phyloP scores from a whole-genome alignment of 2,113 vertebrate species.

The Gasterosteus nipponicus region DNA sequence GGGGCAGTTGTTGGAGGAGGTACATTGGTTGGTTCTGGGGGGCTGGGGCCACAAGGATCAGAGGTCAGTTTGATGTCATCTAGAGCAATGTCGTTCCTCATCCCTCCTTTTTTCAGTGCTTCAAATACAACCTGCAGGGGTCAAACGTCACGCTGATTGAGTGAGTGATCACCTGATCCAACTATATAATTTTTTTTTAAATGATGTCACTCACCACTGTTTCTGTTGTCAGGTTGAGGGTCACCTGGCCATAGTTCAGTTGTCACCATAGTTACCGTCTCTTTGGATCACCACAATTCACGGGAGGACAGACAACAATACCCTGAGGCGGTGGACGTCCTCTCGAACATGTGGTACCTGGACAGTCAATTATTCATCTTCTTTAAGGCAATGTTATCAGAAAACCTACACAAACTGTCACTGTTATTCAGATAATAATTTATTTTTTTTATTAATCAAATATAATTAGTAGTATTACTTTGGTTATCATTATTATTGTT shows the following conservation, averaged over 20 bases:
- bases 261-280: slow-evolving; percentile 90
- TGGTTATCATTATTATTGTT: too few relatives aligned
- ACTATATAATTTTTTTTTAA: not conserved
- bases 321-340: slow-evolving; percentile 80
- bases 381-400: too few relatives aligned
- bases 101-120: slow-evolving; percentile 77
- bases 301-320: slow-evolving; percentile 57
- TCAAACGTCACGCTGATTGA: not conserved
- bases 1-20: slow-evolving; percentile 71
- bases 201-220: slow-evolving; percentile 80
- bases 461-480: too few relatives aligned
- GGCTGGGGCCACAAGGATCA: slow-evolving; percentile 80
- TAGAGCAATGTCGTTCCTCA: slow-evolving; percentile 85
- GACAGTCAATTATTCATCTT: not conserved
- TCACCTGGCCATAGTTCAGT: slow-evolving; percentile 90
- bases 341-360: slow-evolving; percentile 93
- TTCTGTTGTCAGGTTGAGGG: slow-evolving; percentile 81
- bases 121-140: slow-evolving; percentile 86
- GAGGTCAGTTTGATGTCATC: slow-evolving; percentile 87
- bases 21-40: slow-evolving; percentile 86
- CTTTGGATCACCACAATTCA: slow-evolving; percentile 82
- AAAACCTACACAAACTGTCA: too few relatives aligned
- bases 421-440: too few relatives aligned
- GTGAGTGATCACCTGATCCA: not conserved
- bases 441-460: too few relatives aligned